Conservation (phyloP, 2,888 invertebrate genomes). For the Tenthredo livida region DNA sequence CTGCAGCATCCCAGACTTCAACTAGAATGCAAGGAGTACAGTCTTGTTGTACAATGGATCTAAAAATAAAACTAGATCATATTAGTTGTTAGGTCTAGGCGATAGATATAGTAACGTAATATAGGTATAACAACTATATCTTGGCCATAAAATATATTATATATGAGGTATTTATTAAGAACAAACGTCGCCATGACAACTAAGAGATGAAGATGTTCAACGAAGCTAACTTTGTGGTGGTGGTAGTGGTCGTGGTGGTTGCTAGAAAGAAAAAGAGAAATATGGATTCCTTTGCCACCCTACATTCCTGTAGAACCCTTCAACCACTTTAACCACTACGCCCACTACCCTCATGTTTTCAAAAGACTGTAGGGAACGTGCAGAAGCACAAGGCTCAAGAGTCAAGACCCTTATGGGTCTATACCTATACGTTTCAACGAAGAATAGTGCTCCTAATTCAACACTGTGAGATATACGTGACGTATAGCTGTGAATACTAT, state of each 20-base stretch:
- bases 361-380: slow-evolving; percentile 22
- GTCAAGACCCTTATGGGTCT: not conserved
- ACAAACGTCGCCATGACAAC: not conserved
- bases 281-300: slow-evolving; percentile 27
- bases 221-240: not conserved
- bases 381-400: slow-evolving; percentile 24
- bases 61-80: slow-evolving; percentile 14
- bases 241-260: not conserved
- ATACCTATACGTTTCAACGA: not conserved
- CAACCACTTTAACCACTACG: slow-evolving; percentile 30
- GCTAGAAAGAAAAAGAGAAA: not conserved
- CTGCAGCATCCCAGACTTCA: not conserved
- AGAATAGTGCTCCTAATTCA: slow-evolving; percentile 13
- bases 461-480: not conserved
- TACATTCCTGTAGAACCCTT: slow-evolving; percentile 20
- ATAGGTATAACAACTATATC: not conserved
- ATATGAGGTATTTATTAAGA: not conserved
- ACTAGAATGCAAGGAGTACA: not conserved
- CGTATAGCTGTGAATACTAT: not conserved
- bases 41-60: slow-evolving; percentile 15
- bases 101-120: not conserved
- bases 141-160: not conserved
- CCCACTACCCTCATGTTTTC: slow-evolving; percentile 32
- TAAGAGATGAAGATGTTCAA: slow-evolving; percentile 3
- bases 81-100: slow-evolving; percentile 7